Evolutionary conservation across 2,797 vertebrate genomes (phyloP).

Genomic region (Hydrophis major): DNA sequence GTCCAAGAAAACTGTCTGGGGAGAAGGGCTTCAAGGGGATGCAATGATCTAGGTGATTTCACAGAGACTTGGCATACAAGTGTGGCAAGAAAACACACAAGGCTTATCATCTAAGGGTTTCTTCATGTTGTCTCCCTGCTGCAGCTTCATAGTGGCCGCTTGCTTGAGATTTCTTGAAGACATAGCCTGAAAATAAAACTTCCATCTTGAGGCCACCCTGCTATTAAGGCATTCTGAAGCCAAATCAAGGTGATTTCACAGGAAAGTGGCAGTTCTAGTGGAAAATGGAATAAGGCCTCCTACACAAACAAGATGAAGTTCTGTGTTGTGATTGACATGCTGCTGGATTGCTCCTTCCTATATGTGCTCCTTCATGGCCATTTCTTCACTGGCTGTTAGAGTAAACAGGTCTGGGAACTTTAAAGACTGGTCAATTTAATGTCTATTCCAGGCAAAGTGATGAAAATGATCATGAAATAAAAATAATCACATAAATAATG

Average conservation of each 20-base stretch:
- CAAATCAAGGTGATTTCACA: background rate
- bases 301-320: background rate
- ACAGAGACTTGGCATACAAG: background rate
- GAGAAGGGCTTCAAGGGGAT: background rate
- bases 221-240: background rate
- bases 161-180: background rate
- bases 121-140: background rate
- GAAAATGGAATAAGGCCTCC: background rate
- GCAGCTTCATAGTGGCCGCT: background rate
- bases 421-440: background rate
- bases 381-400: background rate
- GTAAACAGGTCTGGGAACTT: background rate
- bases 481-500: background rate
- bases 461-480: background rate
- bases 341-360: background rate
- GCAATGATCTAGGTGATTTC: background rate
- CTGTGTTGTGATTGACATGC: background rate
- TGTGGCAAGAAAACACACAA: background rate
- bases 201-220: background rate
- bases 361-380: background rate
- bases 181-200: background rate
- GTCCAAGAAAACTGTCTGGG: background rate
- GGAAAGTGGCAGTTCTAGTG: background rate
- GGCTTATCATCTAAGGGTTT: background rate
- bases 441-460: background rate